Percentiles rank a stretch among this genome's conserved stretches.
phyloP scores from a whole-genome alignment of 1,140 invertebrate genomes.

The Drosophila pachea region DNA sequence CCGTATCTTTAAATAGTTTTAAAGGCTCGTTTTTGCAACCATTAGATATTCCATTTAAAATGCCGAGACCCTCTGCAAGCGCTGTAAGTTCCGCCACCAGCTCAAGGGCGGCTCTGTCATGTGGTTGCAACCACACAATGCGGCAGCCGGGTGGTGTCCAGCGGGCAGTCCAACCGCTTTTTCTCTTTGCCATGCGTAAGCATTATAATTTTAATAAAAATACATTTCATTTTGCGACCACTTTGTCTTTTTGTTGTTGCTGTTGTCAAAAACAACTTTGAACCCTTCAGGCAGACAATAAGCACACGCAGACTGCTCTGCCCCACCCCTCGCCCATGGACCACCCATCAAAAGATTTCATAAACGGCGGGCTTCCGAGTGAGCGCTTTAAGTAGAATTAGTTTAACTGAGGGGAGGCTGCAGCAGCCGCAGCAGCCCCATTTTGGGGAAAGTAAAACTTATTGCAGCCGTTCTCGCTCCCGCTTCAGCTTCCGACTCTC shows the following conservation, averaged over 20 bases:
- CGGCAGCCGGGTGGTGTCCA: slow-evolving; percentile 32
- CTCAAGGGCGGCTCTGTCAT: slow-evolving; percentile 21
- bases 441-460: slow-evolving; percentile 9
- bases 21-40: background rate
- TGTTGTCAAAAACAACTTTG: slow-evolving; percentile 53
- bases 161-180: slow-evolving; percentile 20
- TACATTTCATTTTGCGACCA: slow-evolving; percentile 34
- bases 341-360: slow-evolving; percentile 13
- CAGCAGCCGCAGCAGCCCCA: slow-evolving; percentile 27
- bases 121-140: slow-evolving; percentile 41
- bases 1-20: too few species aligned
- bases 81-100: background rate
- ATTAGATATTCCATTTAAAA: background rate
- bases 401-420: slow-evolving; percentile 30
- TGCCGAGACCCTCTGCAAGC: background rate
- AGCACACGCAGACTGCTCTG: slow-evolving; percentile 17
- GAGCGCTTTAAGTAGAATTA: slow-evolving; percentile 56
- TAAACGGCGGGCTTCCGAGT: slow-evolving; percentile 44
- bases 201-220: slow-evolving; percentile 74
- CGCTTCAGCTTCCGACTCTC: too few species aligned
- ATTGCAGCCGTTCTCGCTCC: slow-evolving; percentile 45
- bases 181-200: slow-evolving; percentile 36
- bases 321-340: background rate
- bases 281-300: slow-evolving; percentile 55
- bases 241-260: slow-evolving; percentile 18